Evolutionary conservation across 2,797 vertebrate species (phyloP).

Genomic region (Lepus oiostolus): DNA sequence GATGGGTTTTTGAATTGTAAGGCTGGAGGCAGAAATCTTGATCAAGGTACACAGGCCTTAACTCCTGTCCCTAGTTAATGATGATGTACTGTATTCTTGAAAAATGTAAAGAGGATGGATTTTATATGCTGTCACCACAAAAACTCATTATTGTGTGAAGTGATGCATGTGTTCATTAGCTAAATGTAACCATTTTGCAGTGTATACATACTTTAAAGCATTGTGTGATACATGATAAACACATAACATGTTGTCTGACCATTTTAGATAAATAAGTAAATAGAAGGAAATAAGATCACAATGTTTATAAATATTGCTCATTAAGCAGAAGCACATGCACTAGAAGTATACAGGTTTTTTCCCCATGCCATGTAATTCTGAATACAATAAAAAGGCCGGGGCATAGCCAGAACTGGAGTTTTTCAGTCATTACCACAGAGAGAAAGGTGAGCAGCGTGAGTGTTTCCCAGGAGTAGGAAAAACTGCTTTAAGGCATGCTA

Average conservation of each 20-base stretch:
- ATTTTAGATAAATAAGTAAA: no score
- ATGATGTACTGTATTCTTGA: no score
- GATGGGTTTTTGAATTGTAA: neutral
- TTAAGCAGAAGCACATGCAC: neutral
- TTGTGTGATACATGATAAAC: no score
- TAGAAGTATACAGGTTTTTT: neutral
- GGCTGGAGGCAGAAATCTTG: constrained; percentile 4
- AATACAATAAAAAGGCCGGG: neutral
- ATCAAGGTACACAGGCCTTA: neutral
- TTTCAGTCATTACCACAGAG: neutral
- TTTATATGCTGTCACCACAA: no score
- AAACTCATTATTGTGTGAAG: no score
- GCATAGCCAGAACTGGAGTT: neutral
- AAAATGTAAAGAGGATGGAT: no score
- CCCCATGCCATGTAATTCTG: neutral
- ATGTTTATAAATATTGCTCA: neutral
- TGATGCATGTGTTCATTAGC: no score
- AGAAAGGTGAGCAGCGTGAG: neutral
- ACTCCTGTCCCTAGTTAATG: neutral
- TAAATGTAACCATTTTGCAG: no score
- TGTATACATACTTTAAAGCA: no score
- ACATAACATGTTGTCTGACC: no score
- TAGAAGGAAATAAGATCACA: neutral
- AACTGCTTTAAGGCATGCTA: neutral
- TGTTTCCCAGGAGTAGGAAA: neutral